Conservation (phyloP, 2,113 vertebrate species). For the Clarias magur region DNA sequence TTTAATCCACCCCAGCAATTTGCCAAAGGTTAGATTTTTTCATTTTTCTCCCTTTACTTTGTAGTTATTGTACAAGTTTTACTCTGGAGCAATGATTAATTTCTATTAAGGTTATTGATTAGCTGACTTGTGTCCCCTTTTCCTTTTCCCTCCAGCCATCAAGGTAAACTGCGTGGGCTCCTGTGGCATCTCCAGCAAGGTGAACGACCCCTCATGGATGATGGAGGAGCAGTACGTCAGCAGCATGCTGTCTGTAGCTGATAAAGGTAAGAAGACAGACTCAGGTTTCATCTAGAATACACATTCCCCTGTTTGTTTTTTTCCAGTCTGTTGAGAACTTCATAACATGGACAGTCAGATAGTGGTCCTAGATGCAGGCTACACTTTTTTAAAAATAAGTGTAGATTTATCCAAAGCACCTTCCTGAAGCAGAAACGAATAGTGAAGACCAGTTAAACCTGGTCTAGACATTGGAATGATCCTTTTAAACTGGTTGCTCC, state of each 20-base stretch:
- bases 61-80: background rate
- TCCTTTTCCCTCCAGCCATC: conserved; percentile 76
- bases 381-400: background rate
- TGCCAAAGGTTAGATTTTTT: background rate
- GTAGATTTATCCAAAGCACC: background rate
- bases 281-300: background rate
- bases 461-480: background rate
- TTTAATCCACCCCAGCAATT: background rate
- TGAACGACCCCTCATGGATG: conserved; percentile 81
- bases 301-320: background rate
- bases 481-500: background rate
- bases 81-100: background rate
- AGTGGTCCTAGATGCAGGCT: background rate
- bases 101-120: background rate
- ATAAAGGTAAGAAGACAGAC: conserved; percentile 80
- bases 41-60: background rate
- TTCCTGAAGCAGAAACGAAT: background rate
- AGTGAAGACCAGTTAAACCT: background rate
- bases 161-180: conserved; percentile 89
- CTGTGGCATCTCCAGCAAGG: conserved; percentile 88
- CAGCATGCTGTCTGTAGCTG: conserved; percentile 86
- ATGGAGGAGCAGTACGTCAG: conserved; percentile 91
- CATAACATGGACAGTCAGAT: background rate
- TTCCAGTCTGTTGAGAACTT: background rate
- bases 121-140: background rate